A percentile compares a stretch with the other conserved stretches of the same genome.
phyloP scores from a whole-genome alignment of 2,888 invertebrate species.

The Dilophus febrilis region DNA sequence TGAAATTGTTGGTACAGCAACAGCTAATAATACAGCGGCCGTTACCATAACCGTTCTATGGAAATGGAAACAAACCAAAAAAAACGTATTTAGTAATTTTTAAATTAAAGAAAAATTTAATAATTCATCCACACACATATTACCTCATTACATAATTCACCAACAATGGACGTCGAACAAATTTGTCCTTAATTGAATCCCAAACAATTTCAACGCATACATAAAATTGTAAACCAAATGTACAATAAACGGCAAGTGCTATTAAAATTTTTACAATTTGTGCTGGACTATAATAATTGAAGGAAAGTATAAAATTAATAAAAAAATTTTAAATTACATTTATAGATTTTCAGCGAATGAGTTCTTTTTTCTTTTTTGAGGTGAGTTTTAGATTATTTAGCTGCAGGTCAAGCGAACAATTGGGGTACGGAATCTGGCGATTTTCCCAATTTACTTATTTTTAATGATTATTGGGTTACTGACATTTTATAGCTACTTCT shows the following conservation, averaged over 20 bases:
- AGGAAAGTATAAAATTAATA: too few species aligned
- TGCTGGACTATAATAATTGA: constrained; percentile 53
- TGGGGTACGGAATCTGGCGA: too few species aligned
- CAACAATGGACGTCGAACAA: constrained; percentile 44
- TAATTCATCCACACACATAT: too few species aligned
- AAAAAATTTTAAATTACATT: too few species aligned
- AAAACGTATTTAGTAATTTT: constrained; percentile 6
- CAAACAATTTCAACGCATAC: constrained; percentile 88
- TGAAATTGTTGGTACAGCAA: constrained; percentile 71
- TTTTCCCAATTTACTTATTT: too few species aligned
- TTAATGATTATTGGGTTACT: too few species aligned
- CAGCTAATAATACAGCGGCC: constrained; percentile 52
- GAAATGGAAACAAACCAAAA: constrained; percentile 4
- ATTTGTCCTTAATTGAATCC: constrained; percentile 61
- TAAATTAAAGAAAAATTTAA: not conserved
- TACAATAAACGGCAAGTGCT: constrained; percentile 79
- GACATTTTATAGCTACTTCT: too few species aligned
- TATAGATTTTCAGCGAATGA: too few species aligned
- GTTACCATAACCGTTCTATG: constrained; percentile 43
- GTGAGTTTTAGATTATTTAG: too few species aligned
- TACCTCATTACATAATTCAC: constrained; percentile 57
- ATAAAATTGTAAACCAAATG: constrained; percentile 92
- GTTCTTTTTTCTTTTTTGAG: too few species aligned
- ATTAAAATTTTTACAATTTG: constrained; percentile 76
- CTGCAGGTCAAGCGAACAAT: too few species aligned